Evolutionary conservation across 2,888 invertebrate species (phyloP).

Genomic region (Ecliptopera silaceata): DNA sequence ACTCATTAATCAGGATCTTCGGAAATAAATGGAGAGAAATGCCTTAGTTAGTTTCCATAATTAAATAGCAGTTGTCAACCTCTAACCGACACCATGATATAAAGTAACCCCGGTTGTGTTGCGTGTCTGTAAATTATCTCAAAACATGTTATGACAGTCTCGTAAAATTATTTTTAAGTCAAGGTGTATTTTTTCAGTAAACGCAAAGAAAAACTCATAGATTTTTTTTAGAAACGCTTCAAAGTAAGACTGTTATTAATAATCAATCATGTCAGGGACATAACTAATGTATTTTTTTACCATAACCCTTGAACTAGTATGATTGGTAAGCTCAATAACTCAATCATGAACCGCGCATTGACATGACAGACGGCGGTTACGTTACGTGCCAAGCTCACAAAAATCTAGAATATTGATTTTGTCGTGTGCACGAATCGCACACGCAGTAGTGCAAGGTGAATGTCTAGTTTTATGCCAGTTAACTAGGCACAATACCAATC

Average conservation of each 20-base stretch:
- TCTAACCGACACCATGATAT: background rate
- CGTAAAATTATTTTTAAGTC: too few relatives aligned
- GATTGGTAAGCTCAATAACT: conserved; percentile 3
- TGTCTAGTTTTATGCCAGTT: conserved; percentile 23
- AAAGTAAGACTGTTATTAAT: too few relatives aligned
- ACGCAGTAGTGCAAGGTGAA: conserved; percentile 35
- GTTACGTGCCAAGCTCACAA: conserved; percentile 40
- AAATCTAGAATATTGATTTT: conserved; percentile 43
- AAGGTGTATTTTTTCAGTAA: too few relatives aligned
- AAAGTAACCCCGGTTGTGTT: too few relatives aligned
- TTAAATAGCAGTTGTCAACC: background rate
- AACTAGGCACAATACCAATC: conserved; percentile 34
- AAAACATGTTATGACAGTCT: too few relatives aligned
- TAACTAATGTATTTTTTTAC: too few relatives aligned
- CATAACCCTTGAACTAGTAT: background rate
- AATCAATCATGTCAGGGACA: too few relatives aligned
- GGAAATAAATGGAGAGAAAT: background rate
- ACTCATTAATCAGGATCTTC: background rate
- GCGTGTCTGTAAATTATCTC: too few relatives aligned
- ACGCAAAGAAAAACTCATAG: too few relatives aligned
- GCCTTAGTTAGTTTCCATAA: background rate
- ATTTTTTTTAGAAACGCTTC: too few relatives aligned
- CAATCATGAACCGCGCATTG: conserved; percentile 17
- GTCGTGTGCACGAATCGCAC: conserved; percentile 36
- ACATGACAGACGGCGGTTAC: conserved; percentile 25